Base-by-base conservation (phyloP, 2,113 vertebrate species). In the Nannobrachium achirus region DNA sequence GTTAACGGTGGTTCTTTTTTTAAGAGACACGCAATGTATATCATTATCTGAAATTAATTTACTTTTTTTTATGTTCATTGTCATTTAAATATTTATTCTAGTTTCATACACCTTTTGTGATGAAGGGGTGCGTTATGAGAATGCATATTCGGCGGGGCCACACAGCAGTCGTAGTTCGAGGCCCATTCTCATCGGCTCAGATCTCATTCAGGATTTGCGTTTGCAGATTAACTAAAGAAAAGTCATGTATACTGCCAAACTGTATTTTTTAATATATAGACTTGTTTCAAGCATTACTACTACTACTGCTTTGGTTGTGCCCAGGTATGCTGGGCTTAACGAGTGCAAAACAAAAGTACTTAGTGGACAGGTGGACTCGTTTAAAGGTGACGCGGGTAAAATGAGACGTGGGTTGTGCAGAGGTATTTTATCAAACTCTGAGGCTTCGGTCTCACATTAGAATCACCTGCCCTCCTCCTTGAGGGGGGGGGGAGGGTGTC, bases 41-140 rank as follows among this genome's bases (percentile, higher is more conserved):
- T 74, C 65, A 68, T 75, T n/a, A n/a, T 83, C 61, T 75, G 48
- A 84, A 69, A 80, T 84, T 39, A 8, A 55, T 83, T 81, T 61
- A 25, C 41, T 66, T 78, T 83, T n/a, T 83, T 81, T 70, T 61
- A 83, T 88, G 81, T 85, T 89, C 69, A 71, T 66, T 75, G 51
- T 84, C 80, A 85, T 85, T 85, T 72, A 79, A 82, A 75, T 88
- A 90, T 86, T 85, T 88, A 82, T 89, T 88, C 66, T 85, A 70
- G 77, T 86, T 70, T 87, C 71, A 86, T 81, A 79, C 79, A 85
- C 79, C 84, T 74, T 78, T 79, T 33, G n/a, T n/a, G 25, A 56
- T 73, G 53, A 73, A 70, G 68, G 48, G 76, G 79, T 85, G 63
- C 64, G 51, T 83, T 80, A 44, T 71, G 56, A 70, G 65, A 78